A percentile compares a stretch with the other conserved stretches of the same genome.
phyloP scores from a whole-genome alignment of 2,113 vertebrate genomes.

The Lophura nycthemera region DNA sequence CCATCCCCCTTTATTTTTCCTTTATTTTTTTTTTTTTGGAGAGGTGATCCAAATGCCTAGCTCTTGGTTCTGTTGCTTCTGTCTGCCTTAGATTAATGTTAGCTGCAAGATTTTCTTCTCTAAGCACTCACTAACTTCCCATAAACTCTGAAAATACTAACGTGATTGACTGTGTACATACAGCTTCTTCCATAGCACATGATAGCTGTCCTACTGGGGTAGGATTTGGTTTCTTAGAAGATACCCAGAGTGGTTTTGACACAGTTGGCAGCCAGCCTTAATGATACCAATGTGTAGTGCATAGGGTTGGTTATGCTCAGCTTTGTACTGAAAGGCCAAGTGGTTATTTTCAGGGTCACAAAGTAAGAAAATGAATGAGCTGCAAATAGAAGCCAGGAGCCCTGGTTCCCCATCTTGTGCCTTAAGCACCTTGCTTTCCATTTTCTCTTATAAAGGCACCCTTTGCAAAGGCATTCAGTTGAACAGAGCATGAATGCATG shows the following conservation, averaged over 20 bases:
- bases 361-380: neutral
- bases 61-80: neutral
- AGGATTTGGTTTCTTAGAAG: neutral
- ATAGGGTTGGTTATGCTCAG: neutral
- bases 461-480: accelerated
- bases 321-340: neutral
- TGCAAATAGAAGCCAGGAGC: neutral
- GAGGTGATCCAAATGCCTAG: neutral
- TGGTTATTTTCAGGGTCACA: constrained; percentile 15
- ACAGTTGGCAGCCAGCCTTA: neutral
- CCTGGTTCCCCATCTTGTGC: neutral
- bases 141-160: neutral
- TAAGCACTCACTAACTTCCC: neutral
- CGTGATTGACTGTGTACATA: neutral
- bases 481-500: accelerated
- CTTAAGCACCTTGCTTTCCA: neutral
- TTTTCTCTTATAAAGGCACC: neutral
- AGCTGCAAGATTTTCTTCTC: neutral
- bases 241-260: neutral
- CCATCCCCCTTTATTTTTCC: neutral
- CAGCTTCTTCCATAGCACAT: neutral
- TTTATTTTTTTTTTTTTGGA: neutral
- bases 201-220: neutral
- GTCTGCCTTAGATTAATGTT: neutral
- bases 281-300: accelerated